Conservation (phyloP, 2,113 vertebrate species). For the human (Homo sapiens) region GRCh38 chr5:65423501-65424000, state of each 20-base stretch:
- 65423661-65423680: not conserved
- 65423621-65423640: not conserved
- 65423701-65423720: not conserved
- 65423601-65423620: not conserved
- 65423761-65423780: not conserved
- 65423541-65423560: slow-evolving; percentile 13
- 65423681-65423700: not conserved
- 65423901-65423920: not conserved
- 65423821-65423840: not conserved
- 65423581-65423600: not conserved
- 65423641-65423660: not conserved
- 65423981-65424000: not conserved
- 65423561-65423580: not conserved
- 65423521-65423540: not conserved
- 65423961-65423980: slow-evolving; percentile 7
- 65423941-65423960: not conserved
- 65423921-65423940: not conserved
- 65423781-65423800: not conserved
- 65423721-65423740: not conserved
- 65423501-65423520: not conserved
- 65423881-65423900: not conserved
- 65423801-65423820: not conserved
- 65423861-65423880: not conserved
- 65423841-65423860: not conserved
- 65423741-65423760: not conserved